phyloP scores from a whole-genome alignment of 1,140 invertebrate genomes.

The Drosophila ohnishii region DNA sequence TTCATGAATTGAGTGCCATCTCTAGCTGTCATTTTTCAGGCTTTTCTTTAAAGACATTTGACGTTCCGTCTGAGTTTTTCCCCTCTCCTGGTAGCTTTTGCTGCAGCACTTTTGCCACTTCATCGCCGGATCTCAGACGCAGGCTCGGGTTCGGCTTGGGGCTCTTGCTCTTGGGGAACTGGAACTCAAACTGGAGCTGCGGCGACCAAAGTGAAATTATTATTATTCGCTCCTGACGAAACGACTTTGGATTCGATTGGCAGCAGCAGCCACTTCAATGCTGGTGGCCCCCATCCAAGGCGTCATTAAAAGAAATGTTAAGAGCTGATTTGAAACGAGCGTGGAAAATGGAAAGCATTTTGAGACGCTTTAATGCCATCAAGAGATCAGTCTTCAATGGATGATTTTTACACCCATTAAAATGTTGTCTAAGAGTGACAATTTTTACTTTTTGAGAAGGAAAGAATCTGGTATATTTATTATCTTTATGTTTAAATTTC shows the following conservation, averaged over 20 bases:
- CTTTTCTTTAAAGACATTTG: constrained; percentile 35
- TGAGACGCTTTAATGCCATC: constrained; percentile 36
- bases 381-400: constrained; percentile 40
- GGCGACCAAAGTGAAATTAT: constrained; percentile 75
- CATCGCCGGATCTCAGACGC: constrained; percentile 38
- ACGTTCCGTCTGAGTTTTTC: constrained; percentile 14
- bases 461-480: neutral
- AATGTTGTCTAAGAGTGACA: constrained; percentile 22
- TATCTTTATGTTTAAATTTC: neutral
- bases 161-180: constrained; percentile 9
- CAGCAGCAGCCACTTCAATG: constrained; percentile 40
- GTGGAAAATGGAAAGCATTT: constrained; percentile 61
- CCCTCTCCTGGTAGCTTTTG: constrained; percentile 6
- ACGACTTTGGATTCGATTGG: constrained; percentile 53
- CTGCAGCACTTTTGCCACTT: constrained; percentile 74
- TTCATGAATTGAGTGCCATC: constrained; percentile 3
- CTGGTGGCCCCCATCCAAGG: constrained; percentile 26
- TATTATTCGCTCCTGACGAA: constrained; percentile 56
- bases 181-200: constrained; percentile 32
- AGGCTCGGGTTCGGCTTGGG: neutral
- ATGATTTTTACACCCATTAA: constrained; percentile 34
- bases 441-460: neutral
- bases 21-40: constrained; percentile 19
- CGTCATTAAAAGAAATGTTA: constrained; percentile 44
- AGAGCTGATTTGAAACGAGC: constrained; percentile 41